These are phyloP conservation scores for Malthinus seriepunctatus DNA, from an alignment of 2,888 invertebrate genomes.

Conservation along the genomic window DNA sequence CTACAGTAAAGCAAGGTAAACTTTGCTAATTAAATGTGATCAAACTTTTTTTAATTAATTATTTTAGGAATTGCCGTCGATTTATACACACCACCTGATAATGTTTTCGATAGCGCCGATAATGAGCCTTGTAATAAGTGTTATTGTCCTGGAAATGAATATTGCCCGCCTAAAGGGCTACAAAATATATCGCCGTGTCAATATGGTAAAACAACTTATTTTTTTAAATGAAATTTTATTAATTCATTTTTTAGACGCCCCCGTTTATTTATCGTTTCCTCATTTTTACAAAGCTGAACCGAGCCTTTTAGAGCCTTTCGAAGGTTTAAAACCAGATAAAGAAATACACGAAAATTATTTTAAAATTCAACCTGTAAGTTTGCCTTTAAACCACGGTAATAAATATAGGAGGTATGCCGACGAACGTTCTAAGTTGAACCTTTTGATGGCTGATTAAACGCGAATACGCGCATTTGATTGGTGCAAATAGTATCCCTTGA, in stretches of 20 bases:
- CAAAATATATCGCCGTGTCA: slow-evolving; percentile 89
- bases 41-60: slow-evolving; percentile 1
- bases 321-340: slow-evolving; percentile 71
- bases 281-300: slow-evolving; percentile 86
- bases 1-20: slow-evolving; percentile 72
- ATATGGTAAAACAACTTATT: slow-evolving; percentile 65
- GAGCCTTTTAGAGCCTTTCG: slow-evolving; percentile 65
- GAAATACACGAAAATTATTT: slow-evolving; percentile 77
- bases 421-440: no score
- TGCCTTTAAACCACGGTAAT: no score
- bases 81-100: slow-evolving; percentile 71
- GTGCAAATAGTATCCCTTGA: no score
- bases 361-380: slow-evolving; percentile 81
- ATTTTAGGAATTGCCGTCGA: slow-evolving; percentile 69
- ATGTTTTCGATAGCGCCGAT: slow-evolving; percentile 70
- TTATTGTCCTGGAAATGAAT: slow-evolving; percentile 70
- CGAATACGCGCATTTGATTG: no score
- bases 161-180: slow-evolving; percentile 73
- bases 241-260: slow-evolving; percentile 67
- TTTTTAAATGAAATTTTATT: no score
- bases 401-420: no score
- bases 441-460: no score
- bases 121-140: slow-evolving; percentile 74
- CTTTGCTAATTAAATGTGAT: no score
- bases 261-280: slow-evolving; percentile 86